phyloP scores from a whole-genome alignment of 2,113 vertebrate genomes.

The Alouatta palliata region DNA sequence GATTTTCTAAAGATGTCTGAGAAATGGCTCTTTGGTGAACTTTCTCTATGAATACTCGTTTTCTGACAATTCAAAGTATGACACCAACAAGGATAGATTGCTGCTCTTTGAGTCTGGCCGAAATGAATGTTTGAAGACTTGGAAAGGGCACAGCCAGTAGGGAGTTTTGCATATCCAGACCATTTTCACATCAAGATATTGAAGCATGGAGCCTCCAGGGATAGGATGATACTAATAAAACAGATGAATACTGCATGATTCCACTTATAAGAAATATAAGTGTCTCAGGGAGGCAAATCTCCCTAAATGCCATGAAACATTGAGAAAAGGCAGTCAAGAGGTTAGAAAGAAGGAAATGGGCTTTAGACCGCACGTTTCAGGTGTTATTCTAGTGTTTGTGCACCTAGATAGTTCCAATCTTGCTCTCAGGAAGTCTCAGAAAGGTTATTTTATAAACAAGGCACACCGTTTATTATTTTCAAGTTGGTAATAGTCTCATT shows the following conservation, averaged over 20 bases:
- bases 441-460: neutral
- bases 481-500: neutral
- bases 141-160: neutral
- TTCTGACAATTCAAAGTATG: neutral
- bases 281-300: neutral
- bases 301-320: neutral
- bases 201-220: neutral
- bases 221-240: neutral
- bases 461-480: neutral
- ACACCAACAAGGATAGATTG: neutral
- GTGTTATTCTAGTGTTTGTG: accelerated
- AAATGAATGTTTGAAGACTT: neutral
- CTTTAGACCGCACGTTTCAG: neutral
- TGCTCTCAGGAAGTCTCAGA: neutral
- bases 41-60: neutral
- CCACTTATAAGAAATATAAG: neutral
- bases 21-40: neutral
- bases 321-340: neutral
- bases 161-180: neutral
- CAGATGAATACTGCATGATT: neutral
- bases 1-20: constrained; percentile 9
- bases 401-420: neutral
- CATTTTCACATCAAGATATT: neutral
- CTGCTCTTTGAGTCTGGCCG: neutral
- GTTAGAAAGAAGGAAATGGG: neutral